Evolutionary conservation across 2,113 vertebrate species (phyloP).

Genomic region (Pleuronectes platessa): DNA sequence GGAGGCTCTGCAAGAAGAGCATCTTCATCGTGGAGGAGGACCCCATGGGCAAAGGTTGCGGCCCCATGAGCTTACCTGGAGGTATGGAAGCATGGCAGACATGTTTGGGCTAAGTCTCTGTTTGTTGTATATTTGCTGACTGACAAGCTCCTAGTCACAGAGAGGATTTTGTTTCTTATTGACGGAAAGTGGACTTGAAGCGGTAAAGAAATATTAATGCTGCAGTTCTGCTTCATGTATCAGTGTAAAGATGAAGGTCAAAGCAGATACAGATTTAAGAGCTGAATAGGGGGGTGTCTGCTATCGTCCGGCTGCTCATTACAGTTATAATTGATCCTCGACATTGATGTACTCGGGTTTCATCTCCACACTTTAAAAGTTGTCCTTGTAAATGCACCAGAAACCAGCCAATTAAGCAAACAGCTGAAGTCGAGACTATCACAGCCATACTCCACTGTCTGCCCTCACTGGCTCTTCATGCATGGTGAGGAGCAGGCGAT

Average conservation of each 20-base stretch:
- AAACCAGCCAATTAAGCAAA: slow-evolving; percentile 38
- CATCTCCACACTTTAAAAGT: neutral
- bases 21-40: slow-evolving; percentile 81
- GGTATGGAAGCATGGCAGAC: slow-evolving; percentile 81
- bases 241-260: neutral
- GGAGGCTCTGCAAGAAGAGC: slow-evolving; percentile 91
- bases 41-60: slow-evolving; percentile 84
- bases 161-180: neutral
- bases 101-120: neutral
- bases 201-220: neutral
- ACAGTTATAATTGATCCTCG: neutral
- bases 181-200: neutral
- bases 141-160: neutral
- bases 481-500: neutral
- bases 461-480: neutral
- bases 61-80: slow-evolving; percentile 89
- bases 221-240: neutral
- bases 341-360: neutral
- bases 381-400: too few species aligned
- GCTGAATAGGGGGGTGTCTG: neutral
- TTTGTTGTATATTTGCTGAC: neutral
- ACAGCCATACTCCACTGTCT: neutral
- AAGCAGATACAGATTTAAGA: neutral
- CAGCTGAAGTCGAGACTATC: slow-evolving; percentile 30
- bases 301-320: neutral